Evolutionary conservation across 2,797 vertebrate genomes (phyloP).

Genomic region (Tauraco hartlaubi): DNA sequence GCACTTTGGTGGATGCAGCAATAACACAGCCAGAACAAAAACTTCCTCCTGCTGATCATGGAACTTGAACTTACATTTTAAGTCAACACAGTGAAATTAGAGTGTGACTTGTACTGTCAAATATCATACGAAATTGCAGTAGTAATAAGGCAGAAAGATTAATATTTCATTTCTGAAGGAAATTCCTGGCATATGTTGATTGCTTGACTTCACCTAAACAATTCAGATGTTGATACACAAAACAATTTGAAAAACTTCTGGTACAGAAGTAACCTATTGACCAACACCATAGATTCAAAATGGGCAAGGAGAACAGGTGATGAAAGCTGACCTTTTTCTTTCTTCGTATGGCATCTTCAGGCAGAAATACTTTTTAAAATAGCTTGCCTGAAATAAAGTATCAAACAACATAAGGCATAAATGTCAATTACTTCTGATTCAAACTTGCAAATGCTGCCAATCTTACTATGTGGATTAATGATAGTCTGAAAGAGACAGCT

Average conservation of each 20-base stretch:
- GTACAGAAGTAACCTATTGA: neutral
- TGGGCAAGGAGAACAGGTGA: neutral
- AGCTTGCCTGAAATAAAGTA: neutral
- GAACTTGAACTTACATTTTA: neutral
- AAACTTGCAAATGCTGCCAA: neutral
- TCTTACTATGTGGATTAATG: neutral
- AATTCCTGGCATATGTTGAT: neutral
- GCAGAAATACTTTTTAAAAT: neutral
- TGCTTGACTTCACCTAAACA: neutral
- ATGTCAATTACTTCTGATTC: neutral
- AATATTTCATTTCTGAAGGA: neutral
- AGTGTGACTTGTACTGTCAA: neutral
- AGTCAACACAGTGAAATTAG: neutral
- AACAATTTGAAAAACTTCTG: neutral
- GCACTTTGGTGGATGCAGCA: accelerated
- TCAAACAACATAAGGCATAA: neutral
- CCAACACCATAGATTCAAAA: neutral
- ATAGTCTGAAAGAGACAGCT: neutral
- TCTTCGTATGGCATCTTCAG: neutral
- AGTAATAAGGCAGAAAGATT: neutral
- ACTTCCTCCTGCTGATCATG: neutral
- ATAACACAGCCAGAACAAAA: neutral
- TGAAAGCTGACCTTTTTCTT: neutral
- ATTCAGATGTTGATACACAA: neutral
- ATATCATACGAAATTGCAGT: neutral